A percentile compares a stretch with the other conserved stretches of the same genome.
Evolutionary conservation across 2,113 vertebrate genomes (phyloP).

Genomic region (Suncus etruscus): DNA sequence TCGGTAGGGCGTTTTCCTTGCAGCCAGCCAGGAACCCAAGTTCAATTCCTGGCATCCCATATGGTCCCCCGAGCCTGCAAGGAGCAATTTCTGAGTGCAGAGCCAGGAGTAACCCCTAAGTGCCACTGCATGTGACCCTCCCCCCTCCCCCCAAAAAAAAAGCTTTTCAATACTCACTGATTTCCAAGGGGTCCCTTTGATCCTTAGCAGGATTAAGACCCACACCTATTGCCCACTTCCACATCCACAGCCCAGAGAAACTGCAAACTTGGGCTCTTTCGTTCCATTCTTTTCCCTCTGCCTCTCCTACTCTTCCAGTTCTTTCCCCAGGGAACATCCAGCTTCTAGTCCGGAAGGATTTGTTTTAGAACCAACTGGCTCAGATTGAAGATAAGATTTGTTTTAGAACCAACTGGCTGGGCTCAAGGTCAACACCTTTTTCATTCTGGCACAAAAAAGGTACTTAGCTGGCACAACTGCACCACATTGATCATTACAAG

Average conservation of each 20-base stretch:
- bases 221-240: not conserved
- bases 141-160: no score
- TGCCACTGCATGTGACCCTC: no score
- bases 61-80: no score
- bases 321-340: not conserved
- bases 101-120: no score
- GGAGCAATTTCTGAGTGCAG: no score
- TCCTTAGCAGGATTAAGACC: not conserved
- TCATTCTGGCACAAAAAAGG: not conserved
- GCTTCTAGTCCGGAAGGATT: not conserved
- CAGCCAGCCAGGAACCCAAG: no score
- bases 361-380: conserved; percentile 17
- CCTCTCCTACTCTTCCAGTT: not conserved
- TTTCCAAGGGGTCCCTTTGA: not conserved
- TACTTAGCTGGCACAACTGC: not conserved
- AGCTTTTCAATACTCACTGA: not conserved
- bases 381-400: not conserved
- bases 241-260: not conserved
- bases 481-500: not conserved
- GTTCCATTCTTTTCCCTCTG: not conserved
- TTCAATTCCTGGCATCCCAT: no score
- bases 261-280: not conserved
- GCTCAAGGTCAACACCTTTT: not conserved
- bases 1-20: no score
- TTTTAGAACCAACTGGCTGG: conserved; percentile 4